Evolutionary conservation across 2,797 vertebrate species (phyloP), one percentile per base, ranked within the genome.

Genomic region (Astyanax mexicanus): DNA sequence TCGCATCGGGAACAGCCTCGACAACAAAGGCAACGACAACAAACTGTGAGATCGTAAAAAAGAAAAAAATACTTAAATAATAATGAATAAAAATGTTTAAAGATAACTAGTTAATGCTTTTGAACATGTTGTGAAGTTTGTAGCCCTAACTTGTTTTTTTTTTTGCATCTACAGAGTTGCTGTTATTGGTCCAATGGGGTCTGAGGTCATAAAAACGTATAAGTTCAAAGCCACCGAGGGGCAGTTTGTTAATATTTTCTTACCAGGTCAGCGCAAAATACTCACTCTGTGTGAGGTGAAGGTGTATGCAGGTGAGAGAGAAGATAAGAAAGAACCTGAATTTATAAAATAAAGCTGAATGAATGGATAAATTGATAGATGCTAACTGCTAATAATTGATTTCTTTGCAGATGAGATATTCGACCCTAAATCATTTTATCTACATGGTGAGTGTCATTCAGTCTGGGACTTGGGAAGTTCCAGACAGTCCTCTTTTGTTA

Each of bases 281-380:
- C 74, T 75, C 12, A 32, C 65, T 11, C 12, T 75, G 15, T 75
- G 74, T 61, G 74, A 75, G 35, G 74, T 75, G 1, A 29, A 75
- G 44, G 74, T 75, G 17, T 61, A 40, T 52, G 21, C 42, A 75
- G 47, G 49, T 13, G 8, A 9, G 47, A 51, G 19, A 21, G n/a
- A 51, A 21, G 1, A n/a, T 1, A 19, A 51, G 19, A 2, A n/a
- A 49, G 7, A 52, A 19, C 23, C 1, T 19, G 17, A 0, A 49
- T n/a, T n/a, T n/a, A n/a, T n/a, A n/a, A n/a, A n/a, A n/a, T n/a
- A n/a, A n/a, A n/a, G n/a, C n/a, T n/a, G n/a, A n/a, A n/a, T n/a
- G n/a, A n/a, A n/a, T n/a, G n/a, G n/a, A n/a, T n/a, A n/a, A n/a
- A n/a, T n/a, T n/a, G n/a, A n/a, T n/a, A n/a, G n/a, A n/a, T n/a